Base-by-base conservation (phyloP, 1,140 invertebrate species). In the Cryptotermes secundus region DNA sequence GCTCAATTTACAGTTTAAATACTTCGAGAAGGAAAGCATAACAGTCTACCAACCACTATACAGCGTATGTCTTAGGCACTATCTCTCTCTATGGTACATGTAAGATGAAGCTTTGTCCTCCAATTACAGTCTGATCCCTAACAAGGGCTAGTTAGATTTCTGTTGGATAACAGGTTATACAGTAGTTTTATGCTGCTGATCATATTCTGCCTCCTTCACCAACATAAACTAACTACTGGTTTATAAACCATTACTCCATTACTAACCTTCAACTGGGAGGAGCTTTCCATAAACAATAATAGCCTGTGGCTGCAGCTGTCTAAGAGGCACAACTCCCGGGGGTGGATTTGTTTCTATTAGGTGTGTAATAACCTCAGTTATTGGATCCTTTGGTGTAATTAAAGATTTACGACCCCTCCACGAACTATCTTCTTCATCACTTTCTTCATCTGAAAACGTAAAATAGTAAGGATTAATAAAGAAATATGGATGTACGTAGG, bases 281-380 rank as follows among this genome's bases (percentile, higher is more conserved):
- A 95, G 91, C 91, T 95, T 96, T 34, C 95, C 95, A 88, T 95
- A 96, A 81, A 96, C 92, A 88, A 96, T 94, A 87, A 96, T 94
- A 31, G 94, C 95, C 86, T 94, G 93, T 26, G 95, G 94, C 86
- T 93, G 92, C 34, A 96, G 92, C 88, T 96, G 93, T 87, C 92
- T 92, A 84, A 94, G 90, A 72, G 92, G 94, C 72, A 94, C 35
- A 34, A 84, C 81, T 26, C 84, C 84, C 22, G 85, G 85, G 34
- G 83, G 83, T 31, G 85, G 85, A 81, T 84, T 84, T 87, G 93
- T 94, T 89, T 94, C 95, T 84, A 93, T 94, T 85, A 94, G 90
- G 88, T 94, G 94, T 87, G 92, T 93, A 45, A 94, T 91, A 84
- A 92, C 93, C 87, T 92, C 94, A 87, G 92, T 93, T 34, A 94